A percentile compares a stretch with the other conserved stretches of the same genome.
These are phyloP conservation scores for Oreohelix idahoensis DNA, from an alignment of 1,140 invertebrate species.

Conservation along the genomic window DNA sequence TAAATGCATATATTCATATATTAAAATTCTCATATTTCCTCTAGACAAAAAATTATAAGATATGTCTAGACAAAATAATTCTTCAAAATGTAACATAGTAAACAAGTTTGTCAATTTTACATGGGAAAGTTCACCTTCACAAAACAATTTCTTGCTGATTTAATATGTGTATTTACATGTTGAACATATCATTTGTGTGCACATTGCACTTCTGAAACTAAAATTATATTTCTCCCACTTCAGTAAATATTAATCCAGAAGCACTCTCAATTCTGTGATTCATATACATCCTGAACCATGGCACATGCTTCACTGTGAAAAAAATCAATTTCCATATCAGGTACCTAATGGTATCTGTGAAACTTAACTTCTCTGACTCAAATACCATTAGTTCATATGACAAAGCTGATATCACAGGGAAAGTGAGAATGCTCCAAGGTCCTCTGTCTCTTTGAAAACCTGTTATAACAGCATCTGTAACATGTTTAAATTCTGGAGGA, in stretches of 20 bases:
- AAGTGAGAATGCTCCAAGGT: not conserved
- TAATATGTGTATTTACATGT: no score
- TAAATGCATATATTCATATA: no score
- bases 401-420: slow-evolving; percentile 19
- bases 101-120: no score
- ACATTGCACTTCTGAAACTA: no score
- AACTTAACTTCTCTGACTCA: not conserved
- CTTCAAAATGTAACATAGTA: no score
- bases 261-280: not conserved
- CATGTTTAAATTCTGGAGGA: slow-evolving; percentile 44
- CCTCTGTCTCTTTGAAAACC: not conserved
- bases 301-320: slow-evolving; percentile 2
- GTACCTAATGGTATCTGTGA: slow-evolving; percentile 4
- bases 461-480: slow-evolving; percentile 48
- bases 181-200: no score
- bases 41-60: no score
- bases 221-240: no score
- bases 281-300: slow-evolving; percentile 1
- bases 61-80: no score
- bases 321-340: slow-evolving; percentile 15
- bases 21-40: no score
- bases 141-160: no score
- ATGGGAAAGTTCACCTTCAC: no score
- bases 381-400: not conserved
- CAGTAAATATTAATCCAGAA: not conserved